Conservation (phyloP, 2,113 vertebrate genomes). For the Phylloscopus trochilus region DNA sequence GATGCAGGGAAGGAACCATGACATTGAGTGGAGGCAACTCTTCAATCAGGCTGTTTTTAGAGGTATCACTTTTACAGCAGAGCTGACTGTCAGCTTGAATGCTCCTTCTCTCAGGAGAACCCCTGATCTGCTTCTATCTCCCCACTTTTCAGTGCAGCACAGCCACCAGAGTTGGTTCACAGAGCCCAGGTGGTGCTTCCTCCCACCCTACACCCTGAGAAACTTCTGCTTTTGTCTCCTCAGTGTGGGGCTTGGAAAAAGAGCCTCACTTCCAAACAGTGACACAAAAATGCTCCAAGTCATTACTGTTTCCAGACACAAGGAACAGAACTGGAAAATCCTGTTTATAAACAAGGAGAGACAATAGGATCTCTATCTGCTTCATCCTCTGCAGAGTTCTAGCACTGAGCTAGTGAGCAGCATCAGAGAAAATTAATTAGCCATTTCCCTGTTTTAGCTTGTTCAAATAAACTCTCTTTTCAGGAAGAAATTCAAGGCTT, state of each 20-base stretch:
- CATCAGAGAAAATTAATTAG: not conserved
- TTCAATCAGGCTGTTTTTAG: not conserved
- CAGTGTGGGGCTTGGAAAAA: not conserved
- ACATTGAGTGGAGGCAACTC: not conserved
- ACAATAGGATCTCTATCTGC: not conserved
- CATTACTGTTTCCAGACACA: not conserved
- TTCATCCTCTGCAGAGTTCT: not conserved
- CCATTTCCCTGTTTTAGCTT: not conserved
- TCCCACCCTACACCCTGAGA: not conserved
- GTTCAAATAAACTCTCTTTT: not conserved
- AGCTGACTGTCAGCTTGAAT: not conserved
- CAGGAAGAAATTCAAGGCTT: not conserved
- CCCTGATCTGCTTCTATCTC: not conserved
- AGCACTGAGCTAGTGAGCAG: not conserved
- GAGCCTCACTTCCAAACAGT: not conserved
- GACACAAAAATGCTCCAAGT: not conserved
- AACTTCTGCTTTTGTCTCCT: not conserved
- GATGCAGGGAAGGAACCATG: not conserved
- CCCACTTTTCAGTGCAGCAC: not conserved
- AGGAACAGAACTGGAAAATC: constrained; percentile 11
- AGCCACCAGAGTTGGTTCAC: not conserved
- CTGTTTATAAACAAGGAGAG: not conserved
- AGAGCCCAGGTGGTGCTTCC: not conserved
- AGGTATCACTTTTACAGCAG: not conserved
- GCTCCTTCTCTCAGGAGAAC: not conserved